Evolutionary conservation across 53 echinoderm and acorn worm species (phyloP), one percentile per base, ranked within the genome.

Genomic region (Temnopleurus reevesii): DNA sequence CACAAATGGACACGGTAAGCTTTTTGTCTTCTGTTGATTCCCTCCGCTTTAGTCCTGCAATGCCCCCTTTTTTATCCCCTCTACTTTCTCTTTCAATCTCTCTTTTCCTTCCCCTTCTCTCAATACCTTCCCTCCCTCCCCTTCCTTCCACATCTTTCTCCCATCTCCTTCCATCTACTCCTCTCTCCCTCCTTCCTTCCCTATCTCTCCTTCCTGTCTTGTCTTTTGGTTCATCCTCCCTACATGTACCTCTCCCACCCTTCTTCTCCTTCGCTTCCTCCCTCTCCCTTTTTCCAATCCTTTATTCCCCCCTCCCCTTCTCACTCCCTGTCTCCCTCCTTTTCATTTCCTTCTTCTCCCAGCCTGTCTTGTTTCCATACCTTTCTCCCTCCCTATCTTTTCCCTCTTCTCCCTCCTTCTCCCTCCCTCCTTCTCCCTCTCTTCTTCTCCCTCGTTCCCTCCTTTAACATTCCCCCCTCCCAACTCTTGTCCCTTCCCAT

Each of bases 1-100:
- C 94, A 45, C 99, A 99, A 53, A 99, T 99, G 99, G 99, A 99
- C 61, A 91, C 92, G 84, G 98, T 98, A 60, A 92, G 98, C 30
- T 0, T 15, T 49, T n/a, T n/a, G n/a, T n/a, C n/a, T n/a, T 49
- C 5, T 49, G 17, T 49, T 49, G 49, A 13, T 13, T 49, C 17
- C 15, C 47, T 3, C 15, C 15, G 3, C 47, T 47, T 28, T 31
- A n/a, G 24, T 15, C 5, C 13, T 8, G 21, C 18, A 5, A 21
- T 1, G 1, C 2, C 55, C 6, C 29, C 64, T 31, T 31, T 2
- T 31, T 64, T 65, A 28, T 65, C 65, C 26, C 2, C 26, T 31
- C 23, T 1, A 7, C 43, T 76, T 76, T 18, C 43, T 29, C 17
- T 36, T 38, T 36, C 8, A 5, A 8, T 71, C 71, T 36, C 41